Evolutionary conservation across 2,113 vertebrate genomes (phyloP).

Genomic region (Acanthisitta chloris): DNA sequence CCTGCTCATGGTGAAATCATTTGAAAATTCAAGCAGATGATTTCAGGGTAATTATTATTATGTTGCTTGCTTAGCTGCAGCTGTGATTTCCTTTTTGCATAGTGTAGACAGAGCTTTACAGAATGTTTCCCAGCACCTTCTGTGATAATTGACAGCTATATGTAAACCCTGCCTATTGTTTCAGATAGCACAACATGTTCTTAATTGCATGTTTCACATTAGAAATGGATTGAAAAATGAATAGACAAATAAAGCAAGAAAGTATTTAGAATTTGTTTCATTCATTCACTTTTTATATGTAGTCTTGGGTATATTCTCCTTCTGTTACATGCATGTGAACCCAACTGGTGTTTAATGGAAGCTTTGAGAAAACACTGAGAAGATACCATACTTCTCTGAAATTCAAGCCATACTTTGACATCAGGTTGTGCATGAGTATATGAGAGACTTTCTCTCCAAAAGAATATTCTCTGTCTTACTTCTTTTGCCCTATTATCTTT

Average conservation of each 20-base stretch:
- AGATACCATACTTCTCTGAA: not conserved
- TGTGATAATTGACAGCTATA: slow-evolving; percentile 9
- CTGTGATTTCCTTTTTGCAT: slow-evolving; percentile 32
- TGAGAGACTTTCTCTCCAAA: not conserved
- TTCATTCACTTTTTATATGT: not conserved
- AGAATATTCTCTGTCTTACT: not conserved
- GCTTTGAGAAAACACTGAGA: not conserved
- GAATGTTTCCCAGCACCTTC: slow-evolving; percentile 36
- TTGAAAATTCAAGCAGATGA: slow-evolving; percentile 42
- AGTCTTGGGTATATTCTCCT: not conserved
- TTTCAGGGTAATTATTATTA: slow-evolving; percentile 45
- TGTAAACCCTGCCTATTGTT: slow-evolving; percentile 38
- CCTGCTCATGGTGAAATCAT: not conserved
- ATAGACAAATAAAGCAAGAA: not conserved
- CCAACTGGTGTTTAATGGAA: not conserved
- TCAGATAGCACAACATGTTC: slow-evolving; percentile 12
- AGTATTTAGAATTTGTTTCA: not conserved
- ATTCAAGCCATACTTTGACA: not conserved
- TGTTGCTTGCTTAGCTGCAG: slow-evolving; percentile 29
- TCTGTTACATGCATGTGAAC: not conserved
- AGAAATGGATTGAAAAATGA: slow-evolving; percentile 18
- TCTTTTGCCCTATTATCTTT: slow-evolving; percentile 7
- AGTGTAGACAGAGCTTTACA: not conserved
- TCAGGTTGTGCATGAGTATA: not conserved
- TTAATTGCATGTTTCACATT: slow-evolving; percentile 52